phyloP scores from a whole-genome alignment of 1,140 invertebrate genomes.

The Colletes gigas region DNA sequence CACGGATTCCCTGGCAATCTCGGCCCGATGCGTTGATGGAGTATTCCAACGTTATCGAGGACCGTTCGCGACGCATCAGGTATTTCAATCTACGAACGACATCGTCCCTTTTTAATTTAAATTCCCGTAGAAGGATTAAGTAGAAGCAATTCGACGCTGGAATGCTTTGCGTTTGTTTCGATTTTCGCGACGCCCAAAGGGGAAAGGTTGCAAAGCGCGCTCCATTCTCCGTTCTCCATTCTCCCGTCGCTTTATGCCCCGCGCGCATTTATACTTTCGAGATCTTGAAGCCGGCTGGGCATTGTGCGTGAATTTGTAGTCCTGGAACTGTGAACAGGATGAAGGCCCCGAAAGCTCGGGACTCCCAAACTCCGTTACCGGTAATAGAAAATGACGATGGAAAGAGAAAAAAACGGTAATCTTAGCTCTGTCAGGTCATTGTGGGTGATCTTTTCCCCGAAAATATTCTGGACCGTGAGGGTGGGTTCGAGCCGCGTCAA shows the following conservation, averaged over 20 bases:
- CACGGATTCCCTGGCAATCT: not conserved
- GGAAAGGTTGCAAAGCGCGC: not conserved
- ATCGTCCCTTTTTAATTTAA: not conserved
- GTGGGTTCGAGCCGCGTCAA: not conserved
- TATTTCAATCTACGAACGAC: not conserved
- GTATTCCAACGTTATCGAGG: not conserved
- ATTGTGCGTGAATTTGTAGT: conserved; percentile 1
- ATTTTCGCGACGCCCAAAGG: not conserved
- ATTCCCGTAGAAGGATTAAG: not conserved
- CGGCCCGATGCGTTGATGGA: not conserved
- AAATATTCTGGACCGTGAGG: no score
- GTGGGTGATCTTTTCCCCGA: no score
- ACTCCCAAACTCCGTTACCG: not conserved
- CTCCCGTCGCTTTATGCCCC: not conserved
- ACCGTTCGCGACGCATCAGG: no score
- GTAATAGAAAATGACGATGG: not conserved
- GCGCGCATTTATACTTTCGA: not conserved
- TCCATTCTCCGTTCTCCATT: not conserved
- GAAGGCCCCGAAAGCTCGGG: not conserved
- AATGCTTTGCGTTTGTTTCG: not conserved
- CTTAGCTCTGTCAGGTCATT: no score
- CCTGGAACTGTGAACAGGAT: not conserved
- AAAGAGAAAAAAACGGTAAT: no score
- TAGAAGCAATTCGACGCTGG: not conserved
- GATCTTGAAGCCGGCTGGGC: not conserved